Evolutionary conservation across 2,888 invertebrate species (phyloP).

Genomic region (Polymixis flavicincta): DNA sequence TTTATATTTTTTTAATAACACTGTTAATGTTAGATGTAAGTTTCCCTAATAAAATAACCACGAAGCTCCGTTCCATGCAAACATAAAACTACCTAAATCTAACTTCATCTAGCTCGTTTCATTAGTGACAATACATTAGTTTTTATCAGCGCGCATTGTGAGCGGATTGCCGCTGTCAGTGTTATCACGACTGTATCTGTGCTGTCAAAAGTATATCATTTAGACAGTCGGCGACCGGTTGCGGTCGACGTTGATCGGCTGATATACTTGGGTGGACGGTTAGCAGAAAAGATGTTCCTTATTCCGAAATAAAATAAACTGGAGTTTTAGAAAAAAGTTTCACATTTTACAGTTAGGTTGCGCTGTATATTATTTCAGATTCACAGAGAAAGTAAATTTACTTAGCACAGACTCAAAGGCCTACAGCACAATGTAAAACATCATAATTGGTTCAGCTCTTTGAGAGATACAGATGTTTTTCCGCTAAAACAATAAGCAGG

Average conservation of each 20-base stretch:
- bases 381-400: not conserved
- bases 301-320: not conserved
- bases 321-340: not conserved
- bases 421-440: not conserved
- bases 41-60: no score
- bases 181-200: conserved; percentile 79
- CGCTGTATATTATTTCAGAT: not conserved
- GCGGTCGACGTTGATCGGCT: conserved; percentile 60
- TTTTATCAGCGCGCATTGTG: conserved; percentile 70
- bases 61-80: not conserved
- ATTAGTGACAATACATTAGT: conserved; percentile 66
- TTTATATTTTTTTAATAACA: no score
- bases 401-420: not conserved
- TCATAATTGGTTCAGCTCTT: not conserved
- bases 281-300: conserved; percentile 38
- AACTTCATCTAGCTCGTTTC: conserved; percentile 55
- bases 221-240: conserved; percentile 74
- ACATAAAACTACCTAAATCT: conserved; percentile 34
- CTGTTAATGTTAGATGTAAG: no score
- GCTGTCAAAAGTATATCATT: conserved; percentile 86
- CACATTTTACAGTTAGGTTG: not conserved
- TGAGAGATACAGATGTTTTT: no score
- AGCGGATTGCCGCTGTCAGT: conserved; percentile 77
- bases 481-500: not conserved
- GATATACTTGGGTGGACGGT: conserved; percentile 60